phyloP scores from a whole-genome alignment of 1,140 invertebrate species.

The Oreohelix idahoensis region DNA sequence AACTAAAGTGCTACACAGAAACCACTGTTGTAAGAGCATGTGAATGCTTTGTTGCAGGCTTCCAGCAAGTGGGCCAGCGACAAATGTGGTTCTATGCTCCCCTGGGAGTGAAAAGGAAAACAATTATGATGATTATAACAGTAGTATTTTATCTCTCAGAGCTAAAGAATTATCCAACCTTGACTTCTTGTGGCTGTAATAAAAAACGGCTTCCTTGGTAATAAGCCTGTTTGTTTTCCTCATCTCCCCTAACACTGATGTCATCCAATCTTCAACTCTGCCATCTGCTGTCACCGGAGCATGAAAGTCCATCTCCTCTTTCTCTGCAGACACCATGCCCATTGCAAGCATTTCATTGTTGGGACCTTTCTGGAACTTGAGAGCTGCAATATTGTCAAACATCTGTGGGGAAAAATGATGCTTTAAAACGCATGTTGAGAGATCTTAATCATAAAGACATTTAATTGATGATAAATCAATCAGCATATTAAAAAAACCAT shows the following conservation, averaged over 20 bases:
- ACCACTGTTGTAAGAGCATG: too few relatives aligned
- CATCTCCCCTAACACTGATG: conserved; percentile 86
- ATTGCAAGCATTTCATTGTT: conserved; percentile 79
- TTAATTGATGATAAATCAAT: too few relatives aligned
- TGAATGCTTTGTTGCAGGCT: too few relatives aligned
- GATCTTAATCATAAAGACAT: too few relatives aligned
- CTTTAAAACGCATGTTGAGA: too few relatives aligned
- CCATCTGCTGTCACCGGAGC: conserved; percentile 77
- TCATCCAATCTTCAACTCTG: conserved; percentile 93
- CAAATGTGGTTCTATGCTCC: too few relatives aligned
- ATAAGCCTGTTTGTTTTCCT: conserved; percentile 85
- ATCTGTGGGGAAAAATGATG: conserved; percentile 79
- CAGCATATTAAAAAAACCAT: too few relatives aligned
- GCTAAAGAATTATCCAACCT: conserved; percentile 69
- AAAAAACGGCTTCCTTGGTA: conserved; percentile 89
- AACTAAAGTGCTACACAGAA: too few relatives aligned
- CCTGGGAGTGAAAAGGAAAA: too few relatives aligned
- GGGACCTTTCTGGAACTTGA: conserved; percentile 79
- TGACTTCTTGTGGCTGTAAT: conserved; percentile 82
- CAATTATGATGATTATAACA: too few relatives aligned
- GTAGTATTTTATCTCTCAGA: too few relatives aligned
- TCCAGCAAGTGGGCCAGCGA: too few relatives aligned
- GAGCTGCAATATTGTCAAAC: conserved; percentile 89
- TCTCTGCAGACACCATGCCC: conserved; percentile 88
- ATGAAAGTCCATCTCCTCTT: conserved; percentile 89